Percentiles rank a stretch among this genome's conserved stretches.
Conservation (phyloP, 2,888 invertebrate genomes). For the Gasteruption jaculator region DNA sequence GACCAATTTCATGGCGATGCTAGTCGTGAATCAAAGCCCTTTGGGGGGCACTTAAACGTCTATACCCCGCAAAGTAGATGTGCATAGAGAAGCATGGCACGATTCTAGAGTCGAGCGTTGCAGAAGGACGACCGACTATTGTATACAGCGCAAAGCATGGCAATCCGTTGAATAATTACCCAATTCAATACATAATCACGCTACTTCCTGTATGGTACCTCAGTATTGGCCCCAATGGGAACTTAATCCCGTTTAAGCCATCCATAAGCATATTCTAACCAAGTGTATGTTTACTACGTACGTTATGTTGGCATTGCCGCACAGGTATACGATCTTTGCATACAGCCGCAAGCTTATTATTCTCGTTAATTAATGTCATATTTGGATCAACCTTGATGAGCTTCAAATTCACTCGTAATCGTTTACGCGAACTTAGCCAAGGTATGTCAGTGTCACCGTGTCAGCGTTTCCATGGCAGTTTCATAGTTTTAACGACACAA, state of each 20-base stretch:
- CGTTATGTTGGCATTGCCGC: no score
- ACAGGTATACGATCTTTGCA: no score
- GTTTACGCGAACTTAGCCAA: no score
- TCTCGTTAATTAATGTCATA: no score
- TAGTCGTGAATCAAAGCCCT: constrained; percentile 36
- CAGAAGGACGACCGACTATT: constrained; percentile 19
- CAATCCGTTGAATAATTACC: constrained; percentile 39
- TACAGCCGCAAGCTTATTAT: no score
- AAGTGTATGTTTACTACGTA: not conserved
- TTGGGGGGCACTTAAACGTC: constrained; percentile 32
- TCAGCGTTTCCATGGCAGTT: no score
- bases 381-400: no score
- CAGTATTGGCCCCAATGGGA: constrained; percentile 18
- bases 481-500: no score
- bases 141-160: constrained; percentile 24
- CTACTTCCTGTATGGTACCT: constrained; percentile 30
- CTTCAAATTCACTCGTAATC: no score
- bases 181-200: constrained; percentile 41
- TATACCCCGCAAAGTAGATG: constrained; percentile 15
- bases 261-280: constrained; percentile 22
- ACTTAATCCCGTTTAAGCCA: constrained; percentile 29
- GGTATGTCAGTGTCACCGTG: no score
- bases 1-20: constrained; percentile 34
- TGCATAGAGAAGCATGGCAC: constrained; percentile 9
- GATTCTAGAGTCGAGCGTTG: constrained; percentile 14